Evolutionary conservation across 2,888 invertebrate genomes (phyloP).

Genomic region (Strigamia transsilvanica): DNA sequence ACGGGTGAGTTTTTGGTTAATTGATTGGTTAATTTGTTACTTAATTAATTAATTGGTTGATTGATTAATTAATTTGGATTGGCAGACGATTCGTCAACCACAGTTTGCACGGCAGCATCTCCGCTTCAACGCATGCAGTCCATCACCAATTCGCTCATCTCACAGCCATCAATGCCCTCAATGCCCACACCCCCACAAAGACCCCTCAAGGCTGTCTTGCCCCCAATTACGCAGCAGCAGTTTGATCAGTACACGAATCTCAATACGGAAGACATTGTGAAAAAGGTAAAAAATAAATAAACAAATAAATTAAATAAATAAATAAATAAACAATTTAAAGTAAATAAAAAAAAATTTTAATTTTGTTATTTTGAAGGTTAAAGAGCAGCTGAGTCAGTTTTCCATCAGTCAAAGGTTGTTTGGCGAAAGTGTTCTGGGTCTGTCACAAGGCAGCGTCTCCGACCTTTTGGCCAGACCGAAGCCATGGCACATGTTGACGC

Average conservation of each 20-base stretch:
- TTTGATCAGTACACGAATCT: conserved; percentile 97
- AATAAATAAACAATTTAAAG: not conserved
- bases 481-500: conserved; percentile 99
- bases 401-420: conserved; percentile 97
- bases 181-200: conserved; percentile 85
- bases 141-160: conserved; percentile 93
- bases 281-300: conserved; percentile 70
- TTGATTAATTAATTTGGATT: conserved; percentile 73
- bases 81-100: conserved; percentile 78
- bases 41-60: not conserved
- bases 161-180: conserved; percentile 78
- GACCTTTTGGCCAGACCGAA: conserved; percentile 96
- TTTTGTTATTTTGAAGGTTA: conserved; percentile 70
- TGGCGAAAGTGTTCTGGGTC: conserved; percentile 95
- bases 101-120: conserved; percentile 74
- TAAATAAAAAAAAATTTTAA: conserved; percentile 1
- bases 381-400: conserved; percentile 92
- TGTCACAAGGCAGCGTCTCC: conserved; percentile 97
- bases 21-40: not conserved
- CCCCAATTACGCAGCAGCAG: conserved; percentile 98
- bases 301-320: not conserved
- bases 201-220: conserved; percentile 93
- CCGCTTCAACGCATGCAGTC: conserved; percentile 97
- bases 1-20: conserved; percentile 64
- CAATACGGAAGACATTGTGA: conserved; percentile 98